These are phyloP conservation scores for Bufo bufo DNA, from an alignment of 2,113 vertebrate genomes.

Conservation along the genomic window DNA sequence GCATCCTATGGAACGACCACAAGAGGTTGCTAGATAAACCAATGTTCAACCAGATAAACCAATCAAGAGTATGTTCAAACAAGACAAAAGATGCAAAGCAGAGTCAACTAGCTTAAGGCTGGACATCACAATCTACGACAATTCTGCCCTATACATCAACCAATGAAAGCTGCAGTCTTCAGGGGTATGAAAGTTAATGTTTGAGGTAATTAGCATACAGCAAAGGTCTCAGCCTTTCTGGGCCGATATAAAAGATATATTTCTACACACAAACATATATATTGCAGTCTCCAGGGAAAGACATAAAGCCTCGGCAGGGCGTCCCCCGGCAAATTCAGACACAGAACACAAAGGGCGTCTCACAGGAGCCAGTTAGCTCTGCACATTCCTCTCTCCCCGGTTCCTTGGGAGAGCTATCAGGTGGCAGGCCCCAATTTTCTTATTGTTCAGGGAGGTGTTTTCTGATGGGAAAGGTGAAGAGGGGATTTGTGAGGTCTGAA, in stretches of 20 bases:
- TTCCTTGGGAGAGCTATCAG: constrained; percentile 70
- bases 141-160: neutral
- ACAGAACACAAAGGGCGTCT: constrained; percentile 54
- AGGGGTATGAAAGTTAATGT: constrained; percentile 30
- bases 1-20: too few species aligned
- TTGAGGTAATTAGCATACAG: constrained; percentile 17
- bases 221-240: constrained; percentile 17
- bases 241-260: constrained; percentile 49
- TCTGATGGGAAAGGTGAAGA: constrained; percentile 77
- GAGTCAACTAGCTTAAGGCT: neutral
- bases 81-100: neutral
- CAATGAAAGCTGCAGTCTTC: neutral
- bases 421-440: constrained; percentile 71
- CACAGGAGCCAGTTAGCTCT: constrained; percentile 38
- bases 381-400: constrained; percentile 60
- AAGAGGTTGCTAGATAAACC: too few species aligned
- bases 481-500: constrained; percentile 74
- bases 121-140: neutral
- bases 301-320: constrained; percentile 50
- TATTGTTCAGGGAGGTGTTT: constrained; percentile 74
- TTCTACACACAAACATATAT: constrained; percentile 55
- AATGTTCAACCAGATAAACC: neutral
- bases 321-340: constrained; percentile 50
- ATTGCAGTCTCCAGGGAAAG: constrained; percentile 48
- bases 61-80: neutral